Percentiles rank a stretch among this genome's conserved stretches.
Evolutionary conservation across 2,113 vertebrate species (phyloP).

Genomic region (Pseudorectes ferrugineus): DNA sequence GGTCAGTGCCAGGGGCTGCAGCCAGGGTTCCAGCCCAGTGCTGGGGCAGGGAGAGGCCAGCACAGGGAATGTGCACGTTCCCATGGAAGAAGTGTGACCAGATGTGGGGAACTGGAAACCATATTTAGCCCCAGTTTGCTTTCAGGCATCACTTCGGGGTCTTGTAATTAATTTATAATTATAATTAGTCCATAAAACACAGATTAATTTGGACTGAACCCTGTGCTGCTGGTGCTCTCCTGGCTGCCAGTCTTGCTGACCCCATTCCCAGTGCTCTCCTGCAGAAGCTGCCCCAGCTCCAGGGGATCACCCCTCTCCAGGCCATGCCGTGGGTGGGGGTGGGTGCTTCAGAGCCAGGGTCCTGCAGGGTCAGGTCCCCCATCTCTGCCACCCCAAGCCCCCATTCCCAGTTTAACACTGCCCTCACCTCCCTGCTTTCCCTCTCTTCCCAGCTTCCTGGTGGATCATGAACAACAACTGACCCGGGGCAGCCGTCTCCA

Average conservation of each 20-base stretch:
- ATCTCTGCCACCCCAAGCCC: no score
- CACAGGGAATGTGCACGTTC: fast-evolving
- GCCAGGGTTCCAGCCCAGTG: neutral
- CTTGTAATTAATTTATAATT: no score
- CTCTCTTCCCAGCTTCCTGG: conserved; percentile 84
- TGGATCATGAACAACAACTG: conserved; percentile 95
- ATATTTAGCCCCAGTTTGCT: neutral
- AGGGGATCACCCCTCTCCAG: neutral
- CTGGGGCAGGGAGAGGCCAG: neutral
- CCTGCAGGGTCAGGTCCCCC: neutral
- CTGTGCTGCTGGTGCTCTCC: neutral
- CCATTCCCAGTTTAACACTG: neutral
- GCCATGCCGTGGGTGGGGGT: fast-evolving
- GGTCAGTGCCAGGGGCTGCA: neutral
- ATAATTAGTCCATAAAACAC: fast-evolving
- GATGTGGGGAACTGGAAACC: no score
- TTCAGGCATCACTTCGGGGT: neutral
- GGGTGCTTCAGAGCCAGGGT: neutral
- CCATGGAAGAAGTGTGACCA: fast-evolving
- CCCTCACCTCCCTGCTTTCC: neutral
- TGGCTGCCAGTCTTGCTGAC: fast-evolving
- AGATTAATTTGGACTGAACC: neutral
- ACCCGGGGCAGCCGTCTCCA: neutral
- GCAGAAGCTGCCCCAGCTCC: neutral
- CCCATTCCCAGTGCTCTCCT: neutral